Percentiles rank a stretch among this genome's conserved stretches.
phyloP scores from a whole-genome alignment of 2,113 vertebrate genomes.

The Bubo blakistoni region DNA sequence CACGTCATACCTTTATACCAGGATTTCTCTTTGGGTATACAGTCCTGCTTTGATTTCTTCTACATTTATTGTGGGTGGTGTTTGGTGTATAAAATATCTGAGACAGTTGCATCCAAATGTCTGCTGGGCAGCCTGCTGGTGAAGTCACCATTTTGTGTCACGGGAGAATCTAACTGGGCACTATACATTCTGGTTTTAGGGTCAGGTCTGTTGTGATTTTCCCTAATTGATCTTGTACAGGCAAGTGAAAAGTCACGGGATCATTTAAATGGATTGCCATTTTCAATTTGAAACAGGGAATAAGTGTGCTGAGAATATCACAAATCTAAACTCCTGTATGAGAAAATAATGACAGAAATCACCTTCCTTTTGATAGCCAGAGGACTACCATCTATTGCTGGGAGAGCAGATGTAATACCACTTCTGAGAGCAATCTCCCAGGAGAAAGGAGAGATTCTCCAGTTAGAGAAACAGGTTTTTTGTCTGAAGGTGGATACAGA shows the following conservation, averaged over 20 bases:
- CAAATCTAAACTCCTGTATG: background rate
- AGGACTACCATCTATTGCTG: background rate
- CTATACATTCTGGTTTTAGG: background rate
- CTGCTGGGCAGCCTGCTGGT: background rate
- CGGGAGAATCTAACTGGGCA: background rate
- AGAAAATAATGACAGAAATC: background rate
- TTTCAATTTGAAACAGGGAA: background rate
- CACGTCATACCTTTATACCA: background rate
- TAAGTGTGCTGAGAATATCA: background rate
- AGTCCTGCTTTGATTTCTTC: background rate
- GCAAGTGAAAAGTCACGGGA: background rate
- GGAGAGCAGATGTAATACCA: background rate
- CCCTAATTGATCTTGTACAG: background rate
- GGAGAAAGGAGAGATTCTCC: background rate
- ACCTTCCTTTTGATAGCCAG: background rate
- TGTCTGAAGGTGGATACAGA: background rate
- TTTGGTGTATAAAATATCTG: background rate
- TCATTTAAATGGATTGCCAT: background rate
- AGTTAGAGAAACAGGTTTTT: background rate
- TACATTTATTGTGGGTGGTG: background rate
- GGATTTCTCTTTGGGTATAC: background rate
- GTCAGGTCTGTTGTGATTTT: background rate
- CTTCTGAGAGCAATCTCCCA: background rate
- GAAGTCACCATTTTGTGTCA: background rate
- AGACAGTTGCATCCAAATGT: background rate